phyloP scores from a whole-genome alignment of 2,888 invertebrate species.

The Epinotia bilunana region DNA sequence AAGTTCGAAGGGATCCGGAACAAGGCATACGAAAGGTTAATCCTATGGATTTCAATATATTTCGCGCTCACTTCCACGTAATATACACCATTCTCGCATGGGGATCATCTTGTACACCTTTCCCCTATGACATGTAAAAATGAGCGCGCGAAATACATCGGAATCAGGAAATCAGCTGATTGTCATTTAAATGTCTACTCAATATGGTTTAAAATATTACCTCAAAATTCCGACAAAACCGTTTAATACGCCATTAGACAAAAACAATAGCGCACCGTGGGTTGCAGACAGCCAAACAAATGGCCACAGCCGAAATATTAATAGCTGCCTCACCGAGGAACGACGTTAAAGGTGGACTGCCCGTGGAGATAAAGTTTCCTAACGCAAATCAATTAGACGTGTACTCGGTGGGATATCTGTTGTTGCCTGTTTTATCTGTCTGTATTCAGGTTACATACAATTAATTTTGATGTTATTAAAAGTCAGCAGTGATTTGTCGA shows the following conservation, averaged over 20 bases:
- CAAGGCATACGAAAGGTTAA: no score
- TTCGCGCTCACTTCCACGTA: no score
- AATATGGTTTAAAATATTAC: neutral
- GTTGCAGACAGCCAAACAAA: slow-evolving; percentile 51
- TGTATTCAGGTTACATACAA: slow-evolving; percentile 44
- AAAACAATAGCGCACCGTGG: slow-evolving; percentile 39
- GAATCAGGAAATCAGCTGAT: neutral
- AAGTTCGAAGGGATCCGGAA: no score
- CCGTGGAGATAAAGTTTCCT: slow-evolving; percentile 54
- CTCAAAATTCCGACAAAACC: slow-evolving; percentile 24
- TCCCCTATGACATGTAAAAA: no score
- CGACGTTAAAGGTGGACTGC: slow-evolving; percentile 62
- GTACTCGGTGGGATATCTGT: slow-evolving; percentile 56
- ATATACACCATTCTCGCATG: no score
- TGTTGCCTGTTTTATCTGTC: slow-evolving; percentile 28
- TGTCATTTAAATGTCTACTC: neutral
- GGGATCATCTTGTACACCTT: no score
- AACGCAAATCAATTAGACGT: slow-evolving; percentile 62
- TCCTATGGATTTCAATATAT: no score
- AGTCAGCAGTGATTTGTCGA: slow-evolving; percentile 20
- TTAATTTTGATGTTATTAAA: slow-evolving; percentile 41
- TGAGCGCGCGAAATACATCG: no score
- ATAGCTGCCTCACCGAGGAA: slow-evolving; percentile 63
- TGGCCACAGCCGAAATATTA: slow-evolving; percentile 61
- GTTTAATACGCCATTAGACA: slow-evolving; percentile 42